Base-by-base conservation (phyloP, 2,797 vertebrate genomes). In the Esox lucius region DNA sequence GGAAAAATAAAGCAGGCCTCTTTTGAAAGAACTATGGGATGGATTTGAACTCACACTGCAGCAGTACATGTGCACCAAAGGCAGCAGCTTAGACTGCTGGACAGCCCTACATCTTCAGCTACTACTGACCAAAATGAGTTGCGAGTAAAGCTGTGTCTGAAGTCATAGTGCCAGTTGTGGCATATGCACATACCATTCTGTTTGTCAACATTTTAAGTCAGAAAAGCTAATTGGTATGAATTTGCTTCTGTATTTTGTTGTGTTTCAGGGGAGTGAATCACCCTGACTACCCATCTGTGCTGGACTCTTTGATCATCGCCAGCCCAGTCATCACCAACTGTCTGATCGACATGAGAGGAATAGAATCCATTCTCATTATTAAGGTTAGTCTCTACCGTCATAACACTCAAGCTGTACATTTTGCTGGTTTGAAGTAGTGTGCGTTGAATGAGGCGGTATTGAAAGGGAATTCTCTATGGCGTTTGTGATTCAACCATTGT, bases 301-400 rank as follows among this genome's bases (percentile, higher is more conserved):
- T 86, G 51, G 81, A 86, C 56, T 39, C 74, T 11, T 78, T 92
- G 67, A 82, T 74, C 31, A 83, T 87, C 24, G 74, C 87, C 0
- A 88, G 73, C 70, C 87, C 91, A 0, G 86, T 91, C 28, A 81
- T 93, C 77, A 77, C 87, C 49, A 92, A 92, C 86, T 90, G 88
- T 62, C 85, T 92, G 64, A 89, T 92, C 72, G 92, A 93, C 53
- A 91, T 91, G 90, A 86, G 91, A 69, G 82, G 86, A 48, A 90
- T 92, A 35, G 90, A 93, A 75, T 86, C 86, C 2, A 81, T 92
- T 62, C 85, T 86, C 53, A 24, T 88, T 16, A 84, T 86, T 53
- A 86, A 75, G 81, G 86, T 88, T 75, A 85, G 83, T 78, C 12
- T 59, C 13, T 39, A 17, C 51, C 13, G 7, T 0, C 7, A 56